These are phyloP conservation scores for Sarcophaga variegata DNA, from an alignment of 2,888 invertebrate species.

Conservation along the genomic window DNA sequence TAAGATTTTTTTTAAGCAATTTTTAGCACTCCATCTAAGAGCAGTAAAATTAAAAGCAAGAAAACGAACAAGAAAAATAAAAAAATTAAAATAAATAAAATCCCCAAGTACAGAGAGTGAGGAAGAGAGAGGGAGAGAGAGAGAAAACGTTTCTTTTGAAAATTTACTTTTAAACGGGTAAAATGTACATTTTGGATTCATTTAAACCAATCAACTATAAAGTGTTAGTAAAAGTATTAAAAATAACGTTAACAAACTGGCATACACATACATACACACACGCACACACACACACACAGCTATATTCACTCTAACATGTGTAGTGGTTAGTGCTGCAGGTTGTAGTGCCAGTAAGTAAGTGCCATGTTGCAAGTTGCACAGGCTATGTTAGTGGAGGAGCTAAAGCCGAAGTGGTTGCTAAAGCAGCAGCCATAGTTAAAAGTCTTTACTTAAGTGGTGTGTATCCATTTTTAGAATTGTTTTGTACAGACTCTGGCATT, in stretches of 20 bases:
- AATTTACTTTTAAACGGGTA: background rate
- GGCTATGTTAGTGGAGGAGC: background rate
- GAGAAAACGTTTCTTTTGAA: no score
- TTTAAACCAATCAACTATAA: slow-evolving; percentile 59
- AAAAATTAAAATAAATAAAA: slow-evolving; percentile 52
- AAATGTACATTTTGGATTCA: slow-evolving; percentile 38
- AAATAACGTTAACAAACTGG: slow-evolving; percentile 37
- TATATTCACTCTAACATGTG: background rate
- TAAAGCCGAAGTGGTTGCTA: slow-evolving; percentile 33
- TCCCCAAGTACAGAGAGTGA: background rate
- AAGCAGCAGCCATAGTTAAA: slow-evolving; percentile 55
- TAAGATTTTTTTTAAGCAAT: slow-evolving; percentile 53
- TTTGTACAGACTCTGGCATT: slow-evolving; percentile 66
- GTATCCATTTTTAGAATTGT: slow-evolving; percentile 66
- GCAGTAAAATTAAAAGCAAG: background rate
- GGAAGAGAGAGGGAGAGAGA: no score
- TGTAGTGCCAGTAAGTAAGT: slow-evolving; percentile 25
- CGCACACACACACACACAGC: background rate
- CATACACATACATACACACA: slow-evolving; percentile 12
- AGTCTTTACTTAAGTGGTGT: slow-evolving; percentile 65
- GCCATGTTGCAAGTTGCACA: slow-evolving; percentile 3
- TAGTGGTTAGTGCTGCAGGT: background rate
- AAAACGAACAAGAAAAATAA: background rate
- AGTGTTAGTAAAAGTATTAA: slow-evolving; percentile 54
- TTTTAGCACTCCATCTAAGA: slow-evolving; percentile 31